phyloP scores from a whole-genome alignment of 2,113 vertebrate genomes.

The Nansenia antarctica region DNA sequence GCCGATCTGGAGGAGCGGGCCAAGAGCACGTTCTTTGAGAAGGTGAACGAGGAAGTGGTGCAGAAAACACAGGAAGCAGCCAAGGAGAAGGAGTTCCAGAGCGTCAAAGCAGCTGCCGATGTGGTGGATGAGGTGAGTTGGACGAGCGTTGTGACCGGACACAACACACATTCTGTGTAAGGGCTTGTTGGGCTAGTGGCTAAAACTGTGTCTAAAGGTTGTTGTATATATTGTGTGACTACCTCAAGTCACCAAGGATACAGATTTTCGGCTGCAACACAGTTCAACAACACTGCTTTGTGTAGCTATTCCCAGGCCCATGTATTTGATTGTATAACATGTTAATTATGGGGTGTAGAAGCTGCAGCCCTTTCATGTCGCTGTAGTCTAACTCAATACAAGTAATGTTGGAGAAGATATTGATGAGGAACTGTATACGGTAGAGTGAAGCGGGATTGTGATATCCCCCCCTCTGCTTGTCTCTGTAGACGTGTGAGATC shows the following conservation, averaged over 20 bases:
- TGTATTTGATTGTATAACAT: no score
- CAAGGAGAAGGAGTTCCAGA: conserved; percentile 94
- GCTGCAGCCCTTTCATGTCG: neutral
- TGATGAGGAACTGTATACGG: neutral
- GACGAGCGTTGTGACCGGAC: neutral
- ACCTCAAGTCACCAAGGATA: no score
- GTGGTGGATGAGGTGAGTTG: conserved; percentile 87
- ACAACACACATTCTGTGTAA: neutral
- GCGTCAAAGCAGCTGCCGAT: conserved; percentile 91
- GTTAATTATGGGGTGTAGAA: no score
- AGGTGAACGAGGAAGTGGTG: conserved; percentile 95
- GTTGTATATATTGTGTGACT: neutral
- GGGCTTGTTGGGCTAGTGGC: no score
- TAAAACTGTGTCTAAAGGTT: neutral
- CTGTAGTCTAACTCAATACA: no score
- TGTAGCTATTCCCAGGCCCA: no score
- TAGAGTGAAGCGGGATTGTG: neutral
- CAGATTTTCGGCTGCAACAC: no score
- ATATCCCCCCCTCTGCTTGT: neutral
- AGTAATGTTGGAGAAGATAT: neutral
- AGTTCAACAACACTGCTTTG: no score
- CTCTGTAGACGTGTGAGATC: conserved; percentile 89
- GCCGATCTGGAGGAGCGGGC: conserved; percentile 96
- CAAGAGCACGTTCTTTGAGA: conserved; percentile 98
- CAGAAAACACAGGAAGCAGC: conserved; percentile 95